Evolutionary conservation across 2,113 vertebrate genomes (phyloP), one percentile per base, ranked within the genome.

Genomic region (Eurypyga helias): DNA sequence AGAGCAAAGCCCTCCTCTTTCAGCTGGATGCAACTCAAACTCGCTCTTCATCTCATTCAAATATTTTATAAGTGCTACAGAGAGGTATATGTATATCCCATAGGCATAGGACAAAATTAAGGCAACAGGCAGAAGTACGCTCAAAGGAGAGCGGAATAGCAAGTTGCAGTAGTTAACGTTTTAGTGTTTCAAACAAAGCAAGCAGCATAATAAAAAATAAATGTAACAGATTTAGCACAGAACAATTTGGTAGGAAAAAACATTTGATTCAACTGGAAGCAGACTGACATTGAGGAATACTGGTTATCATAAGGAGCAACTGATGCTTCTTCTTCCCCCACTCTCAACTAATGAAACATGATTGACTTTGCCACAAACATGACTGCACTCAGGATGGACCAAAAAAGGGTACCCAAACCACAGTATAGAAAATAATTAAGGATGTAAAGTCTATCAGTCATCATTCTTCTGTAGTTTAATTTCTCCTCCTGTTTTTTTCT

Each of bases 321-420:
- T 5, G 29, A 15, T 36, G 41, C 6, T 9, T 7, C 13, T 66
- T 46, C 61, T 75, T 61, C 9, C 28, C 21, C 4, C 10, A 5
- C 7, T n/a, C n/a, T 25, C 28, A 77, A 43, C 15, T 33, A 36
- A 7, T 2, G 8, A 8, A 66, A 24, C 1, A 1, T 3, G 29
- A 24, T 1, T 46, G n/a, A 52, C 61, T 55, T 82, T 87, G 6
- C 26, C 19, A 15, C 13, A 5, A 18, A 18, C 3, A 1, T 9
- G 24, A 36, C 0, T 46, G 9, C 45, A 34, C 8, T 64, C 34
- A 79, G 6, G 17, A 29, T 2, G 7, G 33, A 41, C 13, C 5
- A 41, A 69, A 28, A 60, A 38, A 48, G 45, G 3, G 18, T 43
- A 48, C 9, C 15, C 33, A 72, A 60, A 54, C 8, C 10, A 46